A percentile compares a stretch with the other conserved stretches of the same genome.
These are phyloP conservation scores for Ferrisia virgata DNA, from an alignment of 2,888 invertebrate genomes.

Conservation along the genomic window DNA sequence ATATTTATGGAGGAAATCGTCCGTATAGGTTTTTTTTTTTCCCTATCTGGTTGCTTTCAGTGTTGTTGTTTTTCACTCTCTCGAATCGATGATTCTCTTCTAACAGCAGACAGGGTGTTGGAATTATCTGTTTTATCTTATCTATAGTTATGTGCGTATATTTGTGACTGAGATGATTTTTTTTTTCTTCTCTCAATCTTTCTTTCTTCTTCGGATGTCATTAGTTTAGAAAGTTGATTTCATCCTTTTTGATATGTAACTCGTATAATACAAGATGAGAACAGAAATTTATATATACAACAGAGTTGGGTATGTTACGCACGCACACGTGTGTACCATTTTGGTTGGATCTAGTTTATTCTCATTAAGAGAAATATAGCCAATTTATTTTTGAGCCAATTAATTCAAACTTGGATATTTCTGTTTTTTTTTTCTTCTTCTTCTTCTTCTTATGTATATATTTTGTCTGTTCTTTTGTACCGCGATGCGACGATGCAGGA, in stretches of 20 bases:
- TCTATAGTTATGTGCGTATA: not conserved
- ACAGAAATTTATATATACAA: not conserved
- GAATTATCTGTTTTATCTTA: constrained; percentile 37
- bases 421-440: not conserved
- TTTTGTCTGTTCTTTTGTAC: too few relatives aligned
- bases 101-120: not conserved
- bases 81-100: not conserved
- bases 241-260: constrained; percentile 28
- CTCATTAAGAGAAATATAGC: not conserved
- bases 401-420: constrained; percentile 14
- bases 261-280: not conserved
- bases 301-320: not conserved
- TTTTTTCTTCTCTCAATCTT: too few relatives aligned
- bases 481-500: too few relatives aligned
- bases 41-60: not conserved
- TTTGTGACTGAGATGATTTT: constrained; percentile 2
- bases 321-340: not conserved
- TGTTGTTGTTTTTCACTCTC: not conserved
- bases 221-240: constrained; percentile 41
- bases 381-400: constrained; percentile 39
- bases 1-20: constrained; percentile 45
- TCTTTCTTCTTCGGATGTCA: constrained; percentile 40
- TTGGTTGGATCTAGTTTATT: not conserved
- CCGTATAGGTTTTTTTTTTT: constrained; percentile 23
- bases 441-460: not conserved